These are phyloP conservation scores for Heliangelus exortis DNA, from an alignment of 2,797 vertebrate species.

Conservation along the genomic window DNA sequence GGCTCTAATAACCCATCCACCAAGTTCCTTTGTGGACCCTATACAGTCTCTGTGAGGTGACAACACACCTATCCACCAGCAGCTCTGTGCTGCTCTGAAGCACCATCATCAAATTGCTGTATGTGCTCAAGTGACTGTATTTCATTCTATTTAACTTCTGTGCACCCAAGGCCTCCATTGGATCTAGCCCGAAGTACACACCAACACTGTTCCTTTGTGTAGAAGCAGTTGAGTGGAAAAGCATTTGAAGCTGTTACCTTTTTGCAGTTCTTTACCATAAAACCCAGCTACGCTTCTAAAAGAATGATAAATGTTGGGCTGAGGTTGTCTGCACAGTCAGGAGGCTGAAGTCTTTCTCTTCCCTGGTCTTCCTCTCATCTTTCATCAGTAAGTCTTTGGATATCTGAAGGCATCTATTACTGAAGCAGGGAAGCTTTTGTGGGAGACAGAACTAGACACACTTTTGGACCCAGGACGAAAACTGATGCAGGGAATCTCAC, in stretches of 20 bases:
- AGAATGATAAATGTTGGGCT: neutral
- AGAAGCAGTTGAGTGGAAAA: conserved; percentile 10
- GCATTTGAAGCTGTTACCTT: conserved; percentile 37
- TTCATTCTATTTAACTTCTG: conserved; percentile 35
- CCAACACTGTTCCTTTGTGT: neutral
- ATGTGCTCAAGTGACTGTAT: neutral
- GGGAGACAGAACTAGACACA: neutral
- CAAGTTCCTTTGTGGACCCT: neutral
- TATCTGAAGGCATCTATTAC: neutral
- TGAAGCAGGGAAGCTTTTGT: neutral
- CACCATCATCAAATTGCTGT: neutral
- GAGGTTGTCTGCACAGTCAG: conserved; percentile 38
- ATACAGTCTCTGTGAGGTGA: neutral
- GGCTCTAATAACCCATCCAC: neutral
- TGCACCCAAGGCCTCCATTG: neutral
- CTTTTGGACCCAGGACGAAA: neutral
- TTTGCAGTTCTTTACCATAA: conserved; percentile 12
- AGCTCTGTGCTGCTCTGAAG: neutral
- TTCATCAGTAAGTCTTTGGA: conserved; percentile 1
- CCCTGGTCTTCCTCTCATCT: neutral
- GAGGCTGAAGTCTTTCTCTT: conserved; percentile 16
- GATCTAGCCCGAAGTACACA: conserved; percentile 17
- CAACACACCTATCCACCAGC: neutral
- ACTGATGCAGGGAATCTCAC: neutral
- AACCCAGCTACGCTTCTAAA: conserved; percentile 6